Conservation (phyloP, 2,797 vertebrate genomes). For the Falco berigora region DNA sequence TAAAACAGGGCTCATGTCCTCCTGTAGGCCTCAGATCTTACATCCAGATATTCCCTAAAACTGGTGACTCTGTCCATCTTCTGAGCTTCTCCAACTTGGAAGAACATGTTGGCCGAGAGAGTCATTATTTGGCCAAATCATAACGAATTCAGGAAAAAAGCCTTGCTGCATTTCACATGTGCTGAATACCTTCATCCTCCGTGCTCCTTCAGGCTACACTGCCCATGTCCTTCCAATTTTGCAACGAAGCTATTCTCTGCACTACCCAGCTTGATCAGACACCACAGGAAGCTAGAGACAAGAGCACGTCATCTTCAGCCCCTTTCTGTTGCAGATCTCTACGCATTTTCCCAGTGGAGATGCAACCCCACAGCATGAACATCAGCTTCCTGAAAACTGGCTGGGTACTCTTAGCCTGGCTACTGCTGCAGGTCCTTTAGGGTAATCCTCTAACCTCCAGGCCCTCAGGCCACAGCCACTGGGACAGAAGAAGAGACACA, state of each 20-base stretch:
- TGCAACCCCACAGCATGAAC: neutral
- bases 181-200: neutral
- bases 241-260: neutral
- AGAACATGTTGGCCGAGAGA: neutral
- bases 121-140: neutral
- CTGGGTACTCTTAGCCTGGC: neutral
- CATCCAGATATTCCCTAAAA: neutral
- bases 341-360: neutral
- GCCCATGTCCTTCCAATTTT: neutral
- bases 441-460: neutral
- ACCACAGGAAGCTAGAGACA: neutral
- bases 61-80: neutral
- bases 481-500: neutral
- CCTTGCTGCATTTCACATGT: neutral
- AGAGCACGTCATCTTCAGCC: neutral
- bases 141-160: neutral
- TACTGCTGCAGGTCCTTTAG: neutral
- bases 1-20: neutral
- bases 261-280: neutral
- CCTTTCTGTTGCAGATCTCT: neutral
- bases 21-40: neutral
- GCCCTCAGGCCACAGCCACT: neutral
- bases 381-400: neutral
- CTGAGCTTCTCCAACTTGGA: neutral
- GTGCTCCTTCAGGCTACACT: neutral